Percentiles rank a stretch among this genome's conserved stretches.
These are phyloP conservation scores for Perca flavescens DNA, from an alignment of 2,113 vertebrate genomes.

Conservation along the genomic window DNA sequence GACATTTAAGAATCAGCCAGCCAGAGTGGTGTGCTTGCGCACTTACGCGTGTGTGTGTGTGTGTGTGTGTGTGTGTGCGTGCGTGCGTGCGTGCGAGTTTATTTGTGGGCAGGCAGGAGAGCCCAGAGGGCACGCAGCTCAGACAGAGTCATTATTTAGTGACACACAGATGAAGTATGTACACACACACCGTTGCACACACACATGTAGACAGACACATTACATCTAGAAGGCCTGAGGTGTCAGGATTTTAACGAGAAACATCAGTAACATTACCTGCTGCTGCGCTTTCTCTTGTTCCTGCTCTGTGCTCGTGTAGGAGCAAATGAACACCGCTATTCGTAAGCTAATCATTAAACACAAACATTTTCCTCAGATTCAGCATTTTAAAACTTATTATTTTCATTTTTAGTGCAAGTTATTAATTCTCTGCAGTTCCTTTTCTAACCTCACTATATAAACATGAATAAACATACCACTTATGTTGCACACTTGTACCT, in stretches of 20 bases:
- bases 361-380: neutral
- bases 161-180: slow-evolving; percentile 63
- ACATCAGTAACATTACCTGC: slow-evolving; percentile 50
- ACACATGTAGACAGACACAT: neutral
- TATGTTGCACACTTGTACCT: neutral
- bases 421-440: neutral
- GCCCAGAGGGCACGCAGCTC: slow-evolving; percentile 74
- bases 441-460: neutral
- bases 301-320: slow-evolving; percentile 1
- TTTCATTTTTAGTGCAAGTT: neutral
- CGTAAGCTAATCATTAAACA: slow-evolving; percentile 1
- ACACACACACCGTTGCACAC: slow-evolving; percentile 12
- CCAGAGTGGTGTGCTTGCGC: slow-evolving; percentile 23
- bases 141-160: slow-evolving; percentile 82
- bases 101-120: slow-evolving; percentile 65
- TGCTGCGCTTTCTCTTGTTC: slow-evolving; percentile 2
- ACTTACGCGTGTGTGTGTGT: neutral
- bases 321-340: neutral
- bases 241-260: slow-evolving; percentile 62
- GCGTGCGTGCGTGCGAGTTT: slow-evolving; percentile 1
- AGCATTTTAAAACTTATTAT: neutral
- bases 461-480: neutral
- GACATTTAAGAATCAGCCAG: slow-evolving; percentile 80
- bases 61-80: slow-evolving; percentile 8
- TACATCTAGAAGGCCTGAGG: slow-evolving; percentile 53